Evolutionary conservation across 2,797 vertebrate species (phyloP), one percentile per base, ranked within the genome.

Genomic region (Sebastes itinus): DNA sequence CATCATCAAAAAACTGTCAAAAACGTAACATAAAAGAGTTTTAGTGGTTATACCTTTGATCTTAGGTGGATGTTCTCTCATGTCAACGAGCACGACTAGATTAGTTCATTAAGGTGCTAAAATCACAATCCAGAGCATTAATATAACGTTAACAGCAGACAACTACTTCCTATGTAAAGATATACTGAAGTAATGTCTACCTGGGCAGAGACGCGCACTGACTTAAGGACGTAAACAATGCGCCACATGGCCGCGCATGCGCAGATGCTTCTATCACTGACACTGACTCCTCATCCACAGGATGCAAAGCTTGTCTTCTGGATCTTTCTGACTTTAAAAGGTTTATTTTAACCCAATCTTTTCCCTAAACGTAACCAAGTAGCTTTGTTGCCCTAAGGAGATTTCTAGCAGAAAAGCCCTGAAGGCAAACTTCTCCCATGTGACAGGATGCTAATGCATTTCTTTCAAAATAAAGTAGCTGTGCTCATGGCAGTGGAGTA

Each of bases 51-150:
- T 22, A 54, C 22, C 33, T 77, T 56, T 68, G 5, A 13, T 1
- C 9, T 0, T 20, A 3, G 27, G 5, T 25, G 35, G 10, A 5
- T 4, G 16, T 20, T 1, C 1, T 10, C 14, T 22, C 5, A 4
- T 3, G 38, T 23, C 2, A 12, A 16, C 12, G 0, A n/a, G 1
- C n/a, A n/a, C 6, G 0, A 42, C 11, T n/a, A 10, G 3, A 4
- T 35, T 9, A 10, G 1, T 1, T 20, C 4, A 18, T 12, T 30
- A 46, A 18, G 42, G 42, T 46, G 16, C 42, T 46, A 46, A 46
- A 46, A 7, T 46, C 16, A 46, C 16, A 18, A 46, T 46, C 16
- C 16, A 46, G 42, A 0, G 42, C 16, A 46, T 7, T 46, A 46
- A 46, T 46, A 46, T 46, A 46, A 46, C 16, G 49, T n/a, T 52